phyloP scores from a whole-genome alignment of 1,140 invertebrate genomes.

The Drosophila repleta region DNA sequence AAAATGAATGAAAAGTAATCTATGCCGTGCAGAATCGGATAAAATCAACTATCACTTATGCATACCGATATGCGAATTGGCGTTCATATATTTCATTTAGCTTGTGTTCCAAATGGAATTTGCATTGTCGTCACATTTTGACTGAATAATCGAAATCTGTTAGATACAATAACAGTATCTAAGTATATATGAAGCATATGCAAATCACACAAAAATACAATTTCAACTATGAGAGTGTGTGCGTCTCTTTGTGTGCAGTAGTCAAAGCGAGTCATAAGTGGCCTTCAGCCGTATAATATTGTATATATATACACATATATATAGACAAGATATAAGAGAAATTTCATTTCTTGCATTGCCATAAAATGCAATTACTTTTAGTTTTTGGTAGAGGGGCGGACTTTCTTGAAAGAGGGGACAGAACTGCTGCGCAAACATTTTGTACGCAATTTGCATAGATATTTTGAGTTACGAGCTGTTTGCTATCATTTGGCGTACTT shows the following conservation, averaged over 20 bases:
- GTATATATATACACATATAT: conserved; percentile 4
- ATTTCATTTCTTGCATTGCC: conserved; percentile 39
- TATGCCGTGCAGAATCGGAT: too few relatives aligned
- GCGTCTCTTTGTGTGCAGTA: conserved; percentile 14
- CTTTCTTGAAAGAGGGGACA: conserved; percentile 7
- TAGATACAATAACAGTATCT: conserved; percentile 58
- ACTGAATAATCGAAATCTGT: conserved; percentile 45
- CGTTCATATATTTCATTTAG: conserved; percentile 28
- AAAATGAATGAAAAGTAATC: too few relatives aligned
- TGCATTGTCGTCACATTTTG: conserved; percentile 41
- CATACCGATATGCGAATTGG: conserved; percentile 20
- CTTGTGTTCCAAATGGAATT: conserved; percentile 45
- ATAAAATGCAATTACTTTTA: conserved; percentile 77
- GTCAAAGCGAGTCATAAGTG: conserved; percentile 36
- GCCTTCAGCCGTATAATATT: conserved; percentile 23
- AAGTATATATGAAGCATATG: conserved; percentile 39
- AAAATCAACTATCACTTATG: too few relatives aligned
- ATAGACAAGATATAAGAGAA: conserved; percentile 1
- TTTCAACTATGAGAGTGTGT: not conserved
- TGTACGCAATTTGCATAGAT: conserved; percentile 64
- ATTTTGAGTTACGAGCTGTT: conserved; percentile 57
- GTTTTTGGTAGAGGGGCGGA: conserved; percentile 21
- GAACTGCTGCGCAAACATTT: conserved; percentile 72
- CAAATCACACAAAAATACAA: conserved; percentile 53
- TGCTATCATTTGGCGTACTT: conserved; percentile 24